Conservation (phyloP, 2,113 vertebrate species). For the Camelus dromedarius region DNA sequence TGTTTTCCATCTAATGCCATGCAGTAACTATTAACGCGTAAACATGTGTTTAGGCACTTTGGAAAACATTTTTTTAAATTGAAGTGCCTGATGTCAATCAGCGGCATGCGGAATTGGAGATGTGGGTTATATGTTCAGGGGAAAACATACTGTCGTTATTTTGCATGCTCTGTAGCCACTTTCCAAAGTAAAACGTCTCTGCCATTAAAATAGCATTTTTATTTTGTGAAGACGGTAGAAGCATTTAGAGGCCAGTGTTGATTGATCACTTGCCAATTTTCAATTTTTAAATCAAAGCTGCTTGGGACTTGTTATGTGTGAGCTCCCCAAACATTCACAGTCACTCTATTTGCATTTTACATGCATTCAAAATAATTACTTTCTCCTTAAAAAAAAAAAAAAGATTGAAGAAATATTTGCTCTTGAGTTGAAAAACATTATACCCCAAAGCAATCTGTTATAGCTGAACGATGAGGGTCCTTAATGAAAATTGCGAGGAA, state of each 20-base stretch:
- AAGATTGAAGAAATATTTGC: conserved; percentile 78
- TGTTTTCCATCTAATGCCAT: conserved; percentile 59
- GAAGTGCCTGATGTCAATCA: conserved; percentile 63
- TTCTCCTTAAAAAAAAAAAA: conserved; percentile 72
- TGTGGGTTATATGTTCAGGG: conserved; percentile 40
- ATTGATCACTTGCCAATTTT: conserved; percentile 84
- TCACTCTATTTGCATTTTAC: conserved; percentile 80
- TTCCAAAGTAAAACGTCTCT: conserved; percentile 84
- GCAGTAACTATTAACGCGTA: conserved; percentile 10
- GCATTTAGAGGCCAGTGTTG: conserved; percentile 84
- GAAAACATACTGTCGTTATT: conserved; percentile 76
- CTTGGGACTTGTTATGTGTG: conserved; percentile 79
- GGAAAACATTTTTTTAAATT: conserved; percentile 57
- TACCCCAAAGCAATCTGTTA: conserved; percentile 77
- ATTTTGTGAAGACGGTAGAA: conserved; percentile 84
- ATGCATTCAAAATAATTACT: conserved; percentile 71
- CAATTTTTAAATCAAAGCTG: conserved; percentile 82
- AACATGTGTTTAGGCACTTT: conserved; percentile 57
- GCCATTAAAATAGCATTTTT: conserved; percentile 84
- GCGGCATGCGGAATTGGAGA: neutral
- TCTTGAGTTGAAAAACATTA: conserved; percentile 81
- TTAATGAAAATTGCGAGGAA: conserved; percentile 67
- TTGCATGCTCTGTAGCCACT: conserved; percentile 71
- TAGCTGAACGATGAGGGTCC: conserved; percentile 70
- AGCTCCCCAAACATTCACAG: conserved; percentile 77